Base-by-base conservation (phyloP, 2,797 vertebrate genomes). In the Micromesistius poutassou region DNA sequence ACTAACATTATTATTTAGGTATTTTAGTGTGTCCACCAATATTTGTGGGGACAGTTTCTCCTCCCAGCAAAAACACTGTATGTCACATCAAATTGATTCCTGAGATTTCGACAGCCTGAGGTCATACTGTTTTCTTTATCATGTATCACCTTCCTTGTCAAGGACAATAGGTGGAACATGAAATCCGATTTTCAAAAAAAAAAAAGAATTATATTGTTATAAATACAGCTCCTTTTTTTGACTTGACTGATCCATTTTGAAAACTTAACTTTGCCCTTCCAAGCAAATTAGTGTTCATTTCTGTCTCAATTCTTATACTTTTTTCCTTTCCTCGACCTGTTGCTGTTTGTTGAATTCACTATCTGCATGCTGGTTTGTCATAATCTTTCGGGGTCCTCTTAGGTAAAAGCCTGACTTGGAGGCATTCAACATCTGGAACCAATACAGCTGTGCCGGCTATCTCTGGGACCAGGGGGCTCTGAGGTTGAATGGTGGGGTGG, bases 361-460 rank as follows among this genome's bases (percentile, higher is more conserved):
- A 73, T 76, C 79, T 81, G 77, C 76, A 62, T 76, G 78, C 74
- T 79, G 78, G 79, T 80, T 79, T 83, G 85, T 87, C 86, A 89
- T 90, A 76, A 87, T 91, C 91, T 71, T 83, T 84, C 33, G 42
- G 91, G 89, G 91, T 93, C 87, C 87, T 93, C 82, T 90, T 92
- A 91, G 91, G 90, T 93, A 92, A 93, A 93, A 78, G 81, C 75
- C 82, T 88, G 78, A 79, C 72, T 42, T 78, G 82, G 81, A 78
- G 83, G 82, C 81, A 81, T 87, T 71, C 78, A 90, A 93, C 94
- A 95, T 95, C 94, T 95, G 94, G 93, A 95, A 95, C 84, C 85
- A 94, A 95, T 95, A 91, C 89, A 90, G 86, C 84, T 91, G 85
- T 90, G 87, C 86, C 82, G 86, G 85, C 87, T 93, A 92, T 92